Base-by-base conservation (phyloP, 2,113 vertebrate species). In the Malurus elegans region DNA sequence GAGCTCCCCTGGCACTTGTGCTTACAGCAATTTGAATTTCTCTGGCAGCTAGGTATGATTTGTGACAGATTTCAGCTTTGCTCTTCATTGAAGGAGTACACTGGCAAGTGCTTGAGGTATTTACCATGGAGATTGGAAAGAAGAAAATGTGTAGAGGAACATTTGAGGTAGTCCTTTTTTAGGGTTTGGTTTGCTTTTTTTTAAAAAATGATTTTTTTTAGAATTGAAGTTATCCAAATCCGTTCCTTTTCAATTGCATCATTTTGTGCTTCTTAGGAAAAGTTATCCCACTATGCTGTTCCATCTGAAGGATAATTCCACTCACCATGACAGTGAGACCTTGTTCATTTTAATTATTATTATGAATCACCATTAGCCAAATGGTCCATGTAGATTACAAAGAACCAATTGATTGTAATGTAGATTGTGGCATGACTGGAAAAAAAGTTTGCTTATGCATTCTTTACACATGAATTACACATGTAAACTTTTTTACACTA, bases 1-100 rank as follows among this genome's bases (percentile, higher is more conserved):
- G 96, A 81, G 74, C 95, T 98, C 98, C 98, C 97, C 83, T 47
- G 97, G 95, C 95, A 97, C 96, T 96, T 95, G 92, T 96, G 97
- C 96, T 98, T 97, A 97, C 80, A 97, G 96, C 94, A 96, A 97
- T 98, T 97, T 97, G 97, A 97, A 97, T 96, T 97, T 97, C 96
- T 95, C 92, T 95, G 95, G 95, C 95, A 98, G 95, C 92, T 97
- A 96, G 95, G 96, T 97, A 92, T 97, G 98, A 98, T 98, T 98
- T 98, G 98, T 97, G 97, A 94, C 93, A 95, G 87, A 97, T 97
- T 97, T 97, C 96, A 97, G 95, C 94, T 78, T 95, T 96, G 93
- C 79, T 97, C 94, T 95, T 97, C 96, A 97, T 88, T 95, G 96
- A 90, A 75, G 79, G 79, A 97, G 69, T 96, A 95, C 40, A 91